Evolutionary conservation across 2,888 invertebrate genomes (phyloP), one percentile per base, ranked within the genome.

Genomic region (Acronicta psi): DNA sequence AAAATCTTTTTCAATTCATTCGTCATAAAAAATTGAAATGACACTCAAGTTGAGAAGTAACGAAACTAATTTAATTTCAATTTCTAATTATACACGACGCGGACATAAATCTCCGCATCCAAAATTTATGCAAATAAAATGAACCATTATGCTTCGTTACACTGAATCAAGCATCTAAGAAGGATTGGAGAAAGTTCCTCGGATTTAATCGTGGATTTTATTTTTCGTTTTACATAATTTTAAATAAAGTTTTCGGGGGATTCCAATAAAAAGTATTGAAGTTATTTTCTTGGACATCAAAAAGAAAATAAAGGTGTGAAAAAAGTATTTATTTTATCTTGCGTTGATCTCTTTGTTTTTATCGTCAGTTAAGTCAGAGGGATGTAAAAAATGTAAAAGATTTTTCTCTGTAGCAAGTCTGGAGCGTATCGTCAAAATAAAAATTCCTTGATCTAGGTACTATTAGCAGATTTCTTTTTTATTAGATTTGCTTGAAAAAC

Each of bases 71-170:
- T 75, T 71, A 72, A 75, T 74, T 76, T 76, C 69, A 67, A 79
- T 82, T 76, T 82, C 79, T 82, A 84, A 86, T 88, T 86, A 84
- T 82, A 83, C 84, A 78, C 80, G 82, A 81, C 78, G 77, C 76
- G 80, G 80, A 83, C 82, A 87, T 86, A 86, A 90, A 91, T 88
- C 84, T 82, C 77, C 72, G 82, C 82, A 87, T 87, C 87, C 84
- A 88, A 89, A n/a, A 90, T 88, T 91, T 90, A 91, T 91, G 91
- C 89, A 90, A 91, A 91, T 91, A 89, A 88, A 91, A 90, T 87
- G 86, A 87, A 84, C 86, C 87, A 86, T 85, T 82, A 86, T 85
- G 91, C 89, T 90, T 91, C 90, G 91, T 91, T 91, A 91, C 88
- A 83, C 90, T 75, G 84, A 85, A 90, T 88, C 86, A 85, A 82